phyloP scores from a whole-genome alignment of 2,797 vertebrate genomes.

The Mormyrus proboscirostris region DNA sequence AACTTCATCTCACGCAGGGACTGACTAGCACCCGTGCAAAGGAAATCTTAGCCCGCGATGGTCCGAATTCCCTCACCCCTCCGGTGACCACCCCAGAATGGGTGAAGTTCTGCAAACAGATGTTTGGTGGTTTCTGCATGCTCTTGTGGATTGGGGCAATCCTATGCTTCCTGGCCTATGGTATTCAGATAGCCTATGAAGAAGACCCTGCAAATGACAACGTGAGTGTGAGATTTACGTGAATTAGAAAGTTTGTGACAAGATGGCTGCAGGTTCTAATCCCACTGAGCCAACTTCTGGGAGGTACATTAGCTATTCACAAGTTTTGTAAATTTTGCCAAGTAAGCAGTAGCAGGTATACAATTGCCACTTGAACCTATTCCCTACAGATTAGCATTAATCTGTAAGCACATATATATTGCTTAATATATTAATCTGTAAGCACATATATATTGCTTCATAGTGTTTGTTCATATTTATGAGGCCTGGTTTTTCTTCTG shows the following conservation, averaged over 20 bases:
- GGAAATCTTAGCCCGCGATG: slow-evolving; percentile 73
- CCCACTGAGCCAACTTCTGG: not conserved
- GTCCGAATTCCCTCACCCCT: slow-evolving; percentile 73
- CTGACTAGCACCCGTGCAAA: slow-evolving; percentile 60
- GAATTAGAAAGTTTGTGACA: not conserved
- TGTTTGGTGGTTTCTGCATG: slow-evolving; percentile 79
- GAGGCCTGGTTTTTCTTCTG: not conserved
- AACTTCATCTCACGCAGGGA: slow-evolving; percentile 50
- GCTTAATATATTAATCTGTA: no score
- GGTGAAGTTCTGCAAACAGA: slow-evolving; percentile 79
- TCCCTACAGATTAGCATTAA: not conserved
- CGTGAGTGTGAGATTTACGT: slow-evolving; percentile 48
- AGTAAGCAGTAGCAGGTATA: not conserved
- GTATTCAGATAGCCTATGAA: slow-evolving; percentile 60
- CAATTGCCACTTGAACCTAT: not conserved
- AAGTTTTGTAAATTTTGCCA: not conserved
- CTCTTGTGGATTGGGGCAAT: slow-evolving; percentile 77
- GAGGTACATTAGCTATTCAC: not conserved
- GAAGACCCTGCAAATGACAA: slow-evolving; percentile 69
- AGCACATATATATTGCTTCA: not conserved
- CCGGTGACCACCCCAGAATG: slow-evolving; percentile 80
- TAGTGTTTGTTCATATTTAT: not conserved
- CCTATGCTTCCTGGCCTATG: slow-evolving; percentile 71
- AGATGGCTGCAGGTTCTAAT: not conserved
- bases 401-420: not conserved